These are phyloP conservation scores for Pleuronectes platessa DNA, from an alignment of 2,113 vertebrate species.

Conservation along the genomic window DNA sequence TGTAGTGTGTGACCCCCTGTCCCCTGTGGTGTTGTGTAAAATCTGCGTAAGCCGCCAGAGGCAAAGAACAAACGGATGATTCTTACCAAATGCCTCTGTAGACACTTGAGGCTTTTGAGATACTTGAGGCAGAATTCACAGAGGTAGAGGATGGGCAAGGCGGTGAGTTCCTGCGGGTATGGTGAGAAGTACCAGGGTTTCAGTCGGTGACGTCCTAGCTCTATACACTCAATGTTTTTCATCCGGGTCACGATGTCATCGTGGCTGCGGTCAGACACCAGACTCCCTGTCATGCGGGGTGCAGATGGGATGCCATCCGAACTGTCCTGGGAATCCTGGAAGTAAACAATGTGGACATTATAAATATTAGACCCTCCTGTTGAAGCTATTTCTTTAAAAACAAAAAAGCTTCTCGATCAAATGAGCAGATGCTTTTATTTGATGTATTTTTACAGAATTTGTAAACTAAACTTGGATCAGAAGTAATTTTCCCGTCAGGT, in stretches of 20 bases:
- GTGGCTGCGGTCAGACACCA: conserved; percentile 95
- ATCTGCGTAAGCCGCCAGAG: no score
- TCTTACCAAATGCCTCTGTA: conserved; percentile 94
- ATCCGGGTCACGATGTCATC: conserved; percentile 95
- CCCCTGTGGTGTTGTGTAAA: no score
- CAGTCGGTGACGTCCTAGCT: conserved; percentile 91
- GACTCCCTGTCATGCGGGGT: conserved; percentile 93
- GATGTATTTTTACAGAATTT: conserved; percentile 13
- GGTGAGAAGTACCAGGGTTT: conserved; percentile 98
- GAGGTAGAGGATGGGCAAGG: conserved; percentile 93
- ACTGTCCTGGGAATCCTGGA: conserved; percentile 94
- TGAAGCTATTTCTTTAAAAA: conserved; percentile 7
- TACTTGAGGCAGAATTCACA: conserved; percentile 98
- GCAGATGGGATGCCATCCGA: conserved; percentile 91
- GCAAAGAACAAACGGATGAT: not conserved
- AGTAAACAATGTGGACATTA: conserved; percentile 18
- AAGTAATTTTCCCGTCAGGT: conserved; percentile 36
- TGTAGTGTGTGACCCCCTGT: no score
- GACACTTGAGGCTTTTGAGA: conserved; percentile 94
- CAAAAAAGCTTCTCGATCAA: conserved; percentile 2
- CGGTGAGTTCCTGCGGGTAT: conserved; percentile 93
- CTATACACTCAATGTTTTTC: conserved; percentile 97
- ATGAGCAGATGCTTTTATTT: not conserved
- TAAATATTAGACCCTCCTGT: not conserved
- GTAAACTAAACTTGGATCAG: conserved; percentile 24